Evolutionary conservation across 2,888 invertebrate genomes (phyloP).

Genomic region (Protodeltote pygarga): DNA sequence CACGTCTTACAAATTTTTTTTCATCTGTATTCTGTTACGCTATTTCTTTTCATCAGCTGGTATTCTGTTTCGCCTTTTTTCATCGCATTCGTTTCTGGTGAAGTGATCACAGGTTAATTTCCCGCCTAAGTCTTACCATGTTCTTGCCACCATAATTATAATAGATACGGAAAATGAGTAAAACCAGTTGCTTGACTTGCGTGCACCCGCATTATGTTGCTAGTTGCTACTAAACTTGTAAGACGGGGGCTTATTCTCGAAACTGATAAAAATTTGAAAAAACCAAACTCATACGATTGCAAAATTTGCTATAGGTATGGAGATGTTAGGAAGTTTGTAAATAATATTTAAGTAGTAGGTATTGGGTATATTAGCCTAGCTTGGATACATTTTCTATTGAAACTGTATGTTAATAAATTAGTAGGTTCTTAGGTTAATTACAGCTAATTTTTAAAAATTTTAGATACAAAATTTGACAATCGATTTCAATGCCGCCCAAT

Average conservation of each 20-base stretch:
- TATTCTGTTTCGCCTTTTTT: no score
- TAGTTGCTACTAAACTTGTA: slow-evolving; percentile 53
- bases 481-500: no score
- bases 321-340: slow-evolving; percentile 3
- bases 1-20: not conserved
- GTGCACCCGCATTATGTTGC: slow-evolving; percentile 55
- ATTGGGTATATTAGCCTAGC: no score
- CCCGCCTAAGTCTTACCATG: slow-evolving; percentile 53
- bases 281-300: slow-evolving; percentile 22
- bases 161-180: slow-evolving; percentile 67
- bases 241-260: slow-evolving; percentile 49
- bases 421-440: no score
- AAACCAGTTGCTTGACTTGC: slow-evolving; percentile 64
- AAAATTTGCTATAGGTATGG: not conserved
- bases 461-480: no score
- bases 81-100: slow-evolving; percentile 4
- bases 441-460: no score
- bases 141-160: slow-evolving; percentile 63
- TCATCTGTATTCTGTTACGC: no score
- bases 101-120: slow-evolving; percentile 28
- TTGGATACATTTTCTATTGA: no score
- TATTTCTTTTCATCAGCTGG: no score
- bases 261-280: slow-evolving; percentile 44
- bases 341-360: not conserved
- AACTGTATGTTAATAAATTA: no score